Evolutionary conservation across 1,140 invertebrate species (phyloP).

Genomic region (Scaptomyza hsui): DNA sequence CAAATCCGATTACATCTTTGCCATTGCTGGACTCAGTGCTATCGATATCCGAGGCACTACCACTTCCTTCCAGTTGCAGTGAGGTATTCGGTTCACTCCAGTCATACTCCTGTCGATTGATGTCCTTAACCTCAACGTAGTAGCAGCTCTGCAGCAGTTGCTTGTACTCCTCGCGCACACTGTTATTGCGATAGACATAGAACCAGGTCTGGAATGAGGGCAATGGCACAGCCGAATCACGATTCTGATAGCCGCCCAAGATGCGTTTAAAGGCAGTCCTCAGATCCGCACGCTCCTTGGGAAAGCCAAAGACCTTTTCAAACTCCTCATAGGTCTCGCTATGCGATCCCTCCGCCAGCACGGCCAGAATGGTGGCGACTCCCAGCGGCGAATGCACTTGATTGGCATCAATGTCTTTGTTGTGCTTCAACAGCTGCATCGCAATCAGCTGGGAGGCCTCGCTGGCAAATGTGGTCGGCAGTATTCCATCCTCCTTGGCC

Average conservation of each 20-base stretch:
- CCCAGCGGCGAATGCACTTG: conserved; percentile 88
- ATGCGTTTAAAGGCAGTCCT: conserved; percentile 84
- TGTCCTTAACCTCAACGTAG: conserved; percentile 86
- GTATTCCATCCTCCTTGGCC: conserved; percentile 6
- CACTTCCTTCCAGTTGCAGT: conserved; percentile 51
- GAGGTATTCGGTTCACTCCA: conserved; percentile 70
- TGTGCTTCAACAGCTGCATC: conserved; percentile 73
- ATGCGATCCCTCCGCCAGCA: conserved; percentile 86
- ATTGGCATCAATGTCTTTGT: conserved; percentile 85
- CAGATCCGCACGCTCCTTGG: conserved; percentile 82
- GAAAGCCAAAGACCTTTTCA: conserved; percentile 85
- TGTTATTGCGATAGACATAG: conserved; percentile 87
- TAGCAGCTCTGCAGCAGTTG: conserved; percentile 86
- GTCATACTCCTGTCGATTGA: conserved; percentile 84
- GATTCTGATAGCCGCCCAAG: conserved; percentile 85
- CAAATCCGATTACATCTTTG: conserved; percentile 81
- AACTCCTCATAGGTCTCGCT: conserved; percentile 86
- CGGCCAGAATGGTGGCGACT: conserved; percentile 86
- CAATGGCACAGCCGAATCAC: conserved; percentile 84
- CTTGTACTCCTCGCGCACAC: conserved; percentile 86
- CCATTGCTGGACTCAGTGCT: conserved; percentile 68
- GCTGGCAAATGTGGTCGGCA: conserved; percentile 64
- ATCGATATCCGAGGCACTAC: background rate
- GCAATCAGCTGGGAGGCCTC: conserved; percentile 75
- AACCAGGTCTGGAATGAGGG: conserved; percentile 88